Evolutionary conservation across 2,113 vertebrate species (phyloP).

Genomic region (Mastomys natalensis): DNA sequence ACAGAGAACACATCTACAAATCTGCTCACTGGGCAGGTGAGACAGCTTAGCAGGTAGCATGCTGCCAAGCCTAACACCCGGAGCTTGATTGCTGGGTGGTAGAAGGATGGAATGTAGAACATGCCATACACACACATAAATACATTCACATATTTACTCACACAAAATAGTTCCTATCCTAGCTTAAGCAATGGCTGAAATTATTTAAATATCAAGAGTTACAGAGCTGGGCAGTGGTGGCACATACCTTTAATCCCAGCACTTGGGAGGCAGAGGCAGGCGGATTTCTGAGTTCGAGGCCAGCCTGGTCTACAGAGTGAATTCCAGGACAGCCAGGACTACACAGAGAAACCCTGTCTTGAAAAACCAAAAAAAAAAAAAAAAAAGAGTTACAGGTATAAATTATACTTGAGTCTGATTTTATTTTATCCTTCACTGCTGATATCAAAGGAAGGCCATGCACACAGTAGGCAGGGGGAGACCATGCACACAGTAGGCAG

Average conservation of each 20-base stretch:
- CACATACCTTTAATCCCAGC: too few species aligned
- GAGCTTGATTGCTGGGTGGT: not conserved
- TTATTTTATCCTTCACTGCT: not conserved
- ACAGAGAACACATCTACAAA: too few species aligned
- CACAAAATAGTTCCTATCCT: not conserved
- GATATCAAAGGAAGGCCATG: not conserved
- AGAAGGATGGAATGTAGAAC: not conserved
- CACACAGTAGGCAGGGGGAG: too few species aligned
- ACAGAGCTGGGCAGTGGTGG: too few species aligned
- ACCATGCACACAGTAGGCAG: too few species aligned
- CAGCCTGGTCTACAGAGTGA: too few species aligned
- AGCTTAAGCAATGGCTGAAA: not conserved
- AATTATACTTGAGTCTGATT: not conserved
- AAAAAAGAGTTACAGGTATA: not conserved
- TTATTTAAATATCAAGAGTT: not conserved
- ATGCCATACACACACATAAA: not conserved
- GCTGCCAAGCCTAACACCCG: not conserved
- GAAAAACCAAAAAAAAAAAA: too few species aligned
- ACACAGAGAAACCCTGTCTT: too few species aligned
- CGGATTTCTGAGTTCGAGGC: too few species aligned
- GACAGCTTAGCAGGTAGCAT: not conserved
- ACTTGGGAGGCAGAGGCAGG: too few species aligned
- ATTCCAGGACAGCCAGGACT: too few species aligned
- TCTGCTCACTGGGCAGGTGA: not conserved
- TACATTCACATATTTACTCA: not conserved